These are phyloP conservation scores for Zaprionus nigranus DNA, from an alignment of 1,140 invertebrate genomes.

Conservation along the genomic window DNA sequence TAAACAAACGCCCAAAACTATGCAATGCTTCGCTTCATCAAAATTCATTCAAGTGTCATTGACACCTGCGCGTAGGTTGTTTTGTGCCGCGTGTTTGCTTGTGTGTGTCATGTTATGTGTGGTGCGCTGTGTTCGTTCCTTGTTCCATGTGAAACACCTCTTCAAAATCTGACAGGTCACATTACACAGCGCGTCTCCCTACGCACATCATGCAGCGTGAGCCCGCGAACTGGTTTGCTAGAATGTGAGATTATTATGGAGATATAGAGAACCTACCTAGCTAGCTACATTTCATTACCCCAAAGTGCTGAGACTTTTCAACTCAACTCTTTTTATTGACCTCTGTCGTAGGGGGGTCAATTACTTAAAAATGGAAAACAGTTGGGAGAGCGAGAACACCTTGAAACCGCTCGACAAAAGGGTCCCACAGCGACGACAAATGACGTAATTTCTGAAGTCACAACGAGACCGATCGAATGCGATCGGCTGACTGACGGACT, in stretches of 20 bases:
- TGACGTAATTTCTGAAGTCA: conserved; percentile 62
- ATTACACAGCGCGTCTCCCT: conserved; percentile 8
- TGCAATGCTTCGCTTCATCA: conserved; percentile 33
- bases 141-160: conserved; percentile 9
- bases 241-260: neutral
- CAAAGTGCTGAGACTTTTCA: conserved; percentile 16
- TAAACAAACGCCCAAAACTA: conserved; percentile 51
- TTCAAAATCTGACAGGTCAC: neutral
- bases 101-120: neutral
- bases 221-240: conserved; percentile 21
- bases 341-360: conserved; percentile 25
- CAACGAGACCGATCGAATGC: conserved; percentile 4
- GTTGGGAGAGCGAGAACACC: conserved; percentile 8
- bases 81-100: neutral
- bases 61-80: conserved; percentile 16
- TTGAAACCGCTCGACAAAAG: too few relatives aligned
- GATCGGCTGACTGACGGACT: neutral
- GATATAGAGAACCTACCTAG: neutral
- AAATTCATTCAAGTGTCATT: conserved; percentile 25
- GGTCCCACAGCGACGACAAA: conserved; percentile 42
- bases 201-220: conserved; percentile 7
- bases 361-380: conserved; percentile 28
- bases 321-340: conserved; percentile 40
- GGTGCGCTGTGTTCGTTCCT: neutral
- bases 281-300: neutral